Conservation (phyloP, 1,140 invertebrate genomes). For the Hycleus cichorii region DNA sequence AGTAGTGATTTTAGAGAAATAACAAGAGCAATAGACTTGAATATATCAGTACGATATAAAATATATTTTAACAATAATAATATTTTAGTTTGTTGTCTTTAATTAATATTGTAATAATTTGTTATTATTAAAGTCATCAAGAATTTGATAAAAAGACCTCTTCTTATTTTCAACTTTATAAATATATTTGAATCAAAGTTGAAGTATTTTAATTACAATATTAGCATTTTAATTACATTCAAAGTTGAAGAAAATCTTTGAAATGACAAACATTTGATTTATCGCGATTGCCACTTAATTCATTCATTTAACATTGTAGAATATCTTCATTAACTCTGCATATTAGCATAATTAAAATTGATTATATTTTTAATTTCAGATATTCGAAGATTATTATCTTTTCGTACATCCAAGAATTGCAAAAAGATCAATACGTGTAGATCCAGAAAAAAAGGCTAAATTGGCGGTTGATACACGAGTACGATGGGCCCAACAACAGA, state of each 20-base stretch:
- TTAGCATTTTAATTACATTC: conserved; percentile 15
- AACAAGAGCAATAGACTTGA: conserved; percentile 8
- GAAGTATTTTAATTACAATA: conserved; percentile 12
- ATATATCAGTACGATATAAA: background rate
- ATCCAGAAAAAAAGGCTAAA: conserved; percentile 55
- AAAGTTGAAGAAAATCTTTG: background rate
- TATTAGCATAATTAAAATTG: too few species aligned
- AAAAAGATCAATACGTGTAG: conserved; percentile 63
- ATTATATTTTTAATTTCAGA: conserved; percentile 51
- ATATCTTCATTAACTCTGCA: too few species aligned
- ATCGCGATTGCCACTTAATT: too few species aligned
- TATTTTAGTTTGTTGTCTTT: too few species aligned
- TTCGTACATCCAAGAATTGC: conserved; percentile 66
- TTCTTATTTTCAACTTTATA: too few species aligned
- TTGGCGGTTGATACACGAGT: conserved; percentile 64
- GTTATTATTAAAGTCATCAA: too few species aligned
- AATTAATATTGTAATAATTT: too few species aligned
- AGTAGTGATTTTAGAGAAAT: conserved; percentile 7
- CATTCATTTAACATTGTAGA: too few species aligned
- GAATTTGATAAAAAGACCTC: too few species aligned
- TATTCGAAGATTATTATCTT: conserved; percentile 73
- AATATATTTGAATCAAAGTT: conserved; percentile 5
- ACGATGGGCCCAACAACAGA: conserved; percentile 63
- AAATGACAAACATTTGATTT: too few species aligned
- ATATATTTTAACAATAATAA: background rate